Evolutionary conservation across 2,797 vertebrate species (phyloP), one percentile per base, ranked within the genome.

Genomic region (Spondyliosoma cantharus): DNA sequence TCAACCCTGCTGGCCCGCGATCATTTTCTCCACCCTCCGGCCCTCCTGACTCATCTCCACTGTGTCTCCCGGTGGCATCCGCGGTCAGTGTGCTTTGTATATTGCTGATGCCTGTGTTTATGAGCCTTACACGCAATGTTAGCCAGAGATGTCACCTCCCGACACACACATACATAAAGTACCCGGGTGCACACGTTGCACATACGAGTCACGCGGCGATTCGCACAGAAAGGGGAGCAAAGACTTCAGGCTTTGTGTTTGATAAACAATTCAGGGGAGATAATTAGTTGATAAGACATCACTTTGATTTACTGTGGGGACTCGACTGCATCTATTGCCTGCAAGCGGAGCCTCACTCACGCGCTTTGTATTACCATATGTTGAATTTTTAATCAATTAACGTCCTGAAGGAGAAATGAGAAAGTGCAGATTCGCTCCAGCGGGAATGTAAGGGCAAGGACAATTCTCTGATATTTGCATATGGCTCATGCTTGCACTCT

Each of bases 361-460:
- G 62, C 48, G 71, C 77, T 90, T 83, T 76, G 61, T 83, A 89
- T 92, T 92, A 92, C 80, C 80, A 93, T 91, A 90, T 82, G 74
- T 85, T 92, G 87, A 87, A 93, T 94, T 89, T 93, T 91, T 93
- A 87, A 92, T 93, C 76, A 82, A 89, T 92, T 86, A 85, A 81
- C 25, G 49, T 87, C 85, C 84, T 90, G 75, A 91, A 91, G 90
- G 90, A 87, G 82, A 80, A 78, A 75, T 80, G 80, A 70, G 85
- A 86, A 92, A 87, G 90, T 91, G 88, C 81, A 87, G 87, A 89
- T 89, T 80, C n/a, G 74, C 82, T 89, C 87, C 75, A 52, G 14
- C 22, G 85, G 84, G 89, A 87, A 85, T 82, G 78, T 68, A 78
- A 63, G 64, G 12, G 83, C 87, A 90, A 91, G 90, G 88, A 90